Conservation (phyloP, 2,113 vertebrate genomes). For the Psophia crepitans region DNA sequence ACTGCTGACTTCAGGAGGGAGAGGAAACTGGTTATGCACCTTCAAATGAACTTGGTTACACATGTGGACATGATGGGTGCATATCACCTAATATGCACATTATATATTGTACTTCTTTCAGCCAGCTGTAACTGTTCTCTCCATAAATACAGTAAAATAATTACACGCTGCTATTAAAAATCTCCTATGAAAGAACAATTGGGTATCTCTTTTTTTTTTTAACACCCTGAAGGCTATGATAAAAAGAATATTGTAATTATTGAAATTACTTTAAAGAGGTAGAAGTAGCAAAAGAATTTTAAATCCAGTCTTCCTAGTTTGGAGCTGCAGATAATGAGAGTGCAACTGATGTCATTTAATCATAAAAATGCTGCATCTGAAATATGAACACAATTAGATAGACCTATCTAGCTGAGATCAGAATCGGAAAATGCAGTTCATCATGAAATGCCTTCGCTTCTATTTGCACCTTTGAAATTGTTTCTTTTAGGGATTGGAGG, state of each 20-base stretch:
- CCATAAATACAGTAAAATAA: not conserved
- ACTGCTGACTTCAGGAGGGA: not conserved
- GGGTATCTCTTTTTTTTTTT: not conserved
- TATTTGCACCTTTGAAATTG: not conserved
- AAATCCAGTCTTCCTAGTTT: not conserved
- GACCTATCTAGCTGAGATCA: not conserved
- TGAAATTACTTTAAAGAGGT: not conserved
- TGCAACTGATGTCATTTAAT: not conserved
- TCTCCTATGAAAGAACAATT: not conserved
- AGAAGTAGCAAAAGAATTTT: not conserved
- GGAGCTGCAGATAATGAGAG: not conserved
- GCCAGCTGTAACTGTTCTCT: not conserved
- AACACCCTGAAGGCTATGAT: not conserved
- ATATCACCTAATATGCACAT: not conserved
- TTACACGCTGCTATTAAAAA: not conserved
- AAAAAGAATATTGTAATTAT: not conserved
- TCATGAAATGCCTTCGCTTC: not conserved
- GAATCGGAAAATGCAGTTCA: not conserved
- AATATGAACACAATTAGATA: not conserved
- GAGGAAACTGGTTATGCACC: not conserved
- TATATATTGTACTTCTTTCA: not conserved
- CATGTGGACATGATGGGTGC: not conserved
- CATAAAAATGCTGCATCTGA: not conserved
- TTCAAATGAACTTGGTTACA: not conserved
- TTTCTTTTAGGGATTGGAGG: not conserved